These are phyloP conservation scores for Poeciliopsis turneri DNA, from an alignment of 2,797 vertebrate species.

Conservation along the genomic window DNA sequence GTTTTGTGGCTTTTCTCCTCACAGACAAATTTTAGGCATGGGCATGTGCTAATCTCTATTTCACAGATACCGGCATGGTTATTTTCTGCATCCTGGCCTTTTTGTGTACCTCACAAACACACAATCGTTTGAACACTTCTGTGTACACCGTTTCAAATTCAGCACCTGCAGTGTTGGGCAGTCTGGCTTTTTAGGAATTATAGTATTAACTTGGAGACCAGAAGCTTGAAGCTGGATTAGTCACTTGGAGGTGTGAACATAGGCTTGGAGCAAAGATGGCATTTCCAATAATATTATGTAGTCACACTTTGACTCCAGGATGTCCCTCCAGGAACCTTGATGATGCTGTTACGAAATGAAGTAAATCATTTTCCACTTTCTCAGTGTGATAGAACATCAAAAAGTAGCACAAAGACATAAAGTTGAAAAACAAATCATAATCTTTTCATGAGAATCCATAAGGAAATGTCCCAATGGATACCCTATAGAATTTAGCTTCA, in stretches of 20 bases:
- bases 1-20: slow-evolving; percentile 44
- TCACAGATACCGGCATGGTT: slow-evolving; percentile 50
- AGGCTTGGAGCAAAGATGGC: slow-evolving; percentile 62
- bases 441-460: neutral
- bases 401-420: neutral
- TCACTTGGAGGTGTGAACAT: slow-evolving; percentile 71
- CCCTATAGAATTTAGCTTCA: neutral
- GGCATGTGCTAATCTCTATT: slow-evolving; percentile 50
- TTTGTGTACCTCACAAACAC: slow-evolving; percentile 14
- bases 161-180: slow-evolving; percentile 69
- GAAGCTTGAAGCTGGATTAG: slow-evolving; percentile 73
- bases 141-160: slow-evolving; percentile 40
- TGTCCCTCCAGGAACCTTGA: neutral
- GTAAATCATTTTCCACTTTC: neutral
- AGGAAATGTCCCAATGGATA: neutral
- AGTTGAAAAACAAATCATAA: neutral
- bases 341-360: slow-evolving; percentile 3
- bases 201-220: slow-evolving; percentile 67
- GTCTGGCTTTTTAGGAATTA: slow-evolving; percentile 54
- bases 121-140: slow-evolving; percentile 18
- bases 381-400: neutral
- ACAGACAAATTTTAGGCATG: slow-evolving; percentile 45
- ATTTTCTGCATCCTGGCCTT: slow-evolving; percentile 29
- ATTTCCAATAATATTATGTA: slow-evolving; percentile 51
- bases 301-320: slow-evolving; percentile 24